These are phyloP conservation scores for Ascaphus truei DNA, from an alignment of 2,113 vertebrate genomes.

Conservation along the genomic window DNA sequence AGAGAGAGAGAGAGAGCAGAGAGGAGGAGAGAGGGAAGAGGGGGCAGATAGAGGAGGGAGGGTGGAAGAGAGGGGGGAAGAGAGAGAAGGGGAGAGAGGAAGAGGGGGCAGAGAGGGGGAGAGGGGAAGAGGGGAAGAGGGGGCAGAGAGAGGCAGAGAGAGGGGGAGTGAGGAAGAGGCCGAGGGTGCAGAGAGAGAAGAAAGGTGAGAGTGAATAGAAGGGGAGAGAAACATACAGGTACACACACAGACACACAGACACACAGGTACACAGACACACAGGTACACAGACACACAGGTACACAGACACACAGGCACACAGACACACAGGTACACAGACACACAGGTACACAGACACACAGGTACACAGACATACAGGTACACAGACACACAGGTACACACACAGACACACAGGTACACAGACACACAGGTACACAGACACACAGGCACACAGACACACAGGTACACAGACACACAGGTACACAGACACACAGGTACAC, in stretches of 20 bases:
- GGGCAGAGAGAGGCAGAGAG: not conserved
- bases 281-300: no score
- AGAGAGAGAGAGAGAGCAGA: constrained; percentile 25
- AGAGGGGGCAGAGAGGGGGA: not conserved
- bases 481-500: not conserved
- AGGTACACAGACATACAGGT: no score
- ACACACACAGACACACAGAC: not conserved
- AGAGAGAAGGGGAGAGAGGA: not conserved
- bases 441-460: not conserved
- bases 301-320: not conserved
- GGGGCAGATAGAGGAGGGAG: not conserved
- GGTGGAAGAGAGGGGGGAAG: not conserved
- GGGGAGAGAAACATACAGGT: constrained; percentile 8
- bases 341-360: not conserved
- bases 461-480: not conserved
- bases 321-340: not conserved
- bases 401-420: not conserved
- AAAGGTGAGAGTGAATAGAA: not conserved
- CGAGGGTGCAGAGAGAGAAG: not conserved
- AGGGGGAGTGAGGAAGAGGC: not conserved
- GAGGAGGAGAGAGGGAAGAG: not conserved
- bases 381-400: no score
- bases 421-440: not conserved
- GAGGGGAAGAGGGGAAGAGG: not conserved
- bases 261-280: no score